phyloP scores from a whole-genome alignment of 2,888 invertebrate species.

The Eupeodes latifasciatus region DNA sequence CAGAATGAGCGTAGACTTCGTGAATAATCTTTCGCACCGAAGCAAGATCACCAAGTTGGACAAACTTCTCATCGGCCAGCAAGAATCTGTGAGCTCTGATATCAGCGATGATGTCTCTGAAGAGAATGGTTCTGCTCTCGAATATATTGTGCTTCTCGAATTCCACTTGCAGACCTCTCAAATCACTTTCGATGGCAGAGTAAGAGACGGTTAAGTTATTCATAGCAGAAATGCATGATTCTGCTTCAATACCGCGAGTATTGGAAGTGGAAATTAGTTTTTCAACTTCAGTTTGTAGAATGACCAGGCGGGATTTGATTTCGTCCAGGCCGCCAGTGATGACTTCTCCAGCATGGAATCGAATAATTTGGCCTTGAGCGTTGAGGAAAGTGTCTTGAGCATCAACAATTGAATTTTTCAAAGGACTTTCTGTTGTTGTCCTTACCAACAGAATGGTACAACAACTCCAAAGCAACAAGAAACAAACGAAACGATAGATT shows the following conservation, averaged over 20 bases:
- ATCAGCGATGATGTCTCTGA: constrained; percentile 22
- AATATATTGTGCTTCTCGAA: not conserved
- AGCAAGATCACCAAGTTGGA: not conserved
- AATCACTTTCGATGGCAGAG: not conserved
- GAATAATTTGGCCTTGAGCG: constrained; percentile 9
- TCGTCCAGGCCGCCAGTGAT: constrained; percentile 4
- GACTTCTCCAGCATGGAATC: not conserved
- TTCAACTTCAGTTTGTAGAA: not conserved
- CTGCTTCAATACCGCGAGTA: not conserved
- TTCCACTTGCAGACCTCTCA: constrained; percentile 4
- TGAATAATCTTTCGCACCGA: constrained; percentile 22
- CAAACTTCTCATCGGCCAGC: constrained; percentile 40
- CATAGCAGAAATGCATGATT: not conserved
- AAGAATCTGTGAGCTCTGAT: constrained; percentile 2
- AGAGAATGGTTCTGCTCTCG: not conserved
- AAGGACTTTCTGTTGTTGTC: constrained; percentile 1
- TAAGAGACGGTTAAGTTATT: not conserved
- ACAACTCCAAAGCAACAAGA: not conserved
- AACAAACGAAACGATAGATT: not conserved
- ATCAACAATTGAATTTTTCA: not conserved
- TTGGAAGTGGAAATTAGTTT: not conserved
- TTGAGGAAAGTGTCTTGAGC: constrained; percentile 10
- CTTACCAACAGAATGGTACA: too few relatives aligned
- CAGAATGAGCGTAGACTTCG: constrained; percentile 30
- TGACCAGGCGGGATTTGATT: constrained; percentile 2